phyloP scores from a whole-genome alignment of 2,888 invertebrate genomes.

The Lycia hirtaria region DNA sequence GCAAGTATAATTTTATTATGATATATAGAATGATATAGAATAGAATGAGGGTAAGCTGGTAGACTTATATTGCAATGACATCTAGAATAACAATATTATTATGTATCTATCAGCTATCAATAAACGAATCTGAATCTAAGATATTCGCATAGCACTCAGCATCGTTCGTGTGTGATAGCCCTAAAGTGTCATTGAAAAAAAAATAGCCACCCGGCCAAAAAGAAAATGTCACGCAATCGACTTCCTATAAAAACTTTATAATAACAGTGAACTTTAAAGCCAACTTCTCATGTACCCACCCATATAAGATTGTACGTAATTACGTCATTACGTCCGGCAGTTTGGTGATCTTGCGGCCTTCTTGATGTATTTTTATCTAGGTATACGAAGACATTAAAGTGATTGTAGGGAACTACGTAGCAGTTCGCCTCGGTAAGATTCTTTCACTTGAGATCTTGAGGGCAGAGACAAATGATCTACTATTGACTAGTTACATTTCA shows the following conservation, averaged over 20 bases:
- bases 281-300: constrained; percentile 2
- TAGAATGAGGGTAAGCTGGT: too few relatives aligned
- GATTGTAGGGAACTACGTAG: constrained; percentile 29
- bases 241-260: constrained; percentile 17
- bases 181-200: constrained; percentile 2
- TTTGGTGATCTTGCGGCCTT: constrained; percentile 22
- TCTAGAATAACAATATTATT: too few relatives aligned
- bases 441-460: constrained; percentile 18
- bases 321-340: constrained; percentile 22
- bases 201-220: constrained; percentile 5
- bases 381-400: constrained; percentile 21
- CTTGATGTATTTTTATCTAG: constrained; percentile 29
- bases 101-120: too few relatives aligned
- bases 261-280: constrained; percentile 15
- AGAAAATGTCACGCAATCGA: constrained; percentile 21
- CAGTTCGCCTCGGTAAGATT: constrained; percentile 26
- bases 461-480: not conserved
- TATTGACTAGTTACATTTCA: too few relatives aligned
- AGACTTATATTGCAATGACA: too few relatives aligned
- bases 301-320: not conserved
- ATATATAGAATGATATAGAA: too few relatives aligned
- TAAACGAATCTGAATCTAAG: too few relatives aligned
- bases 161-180: not conserved
- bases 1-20: too few relatives aligned
- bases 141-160: too few relatives aligned